Evolutionary conservation across 2,888 invertebrate species (phyloP).

Genomic region (Philopedon plagiatum): DNA sequence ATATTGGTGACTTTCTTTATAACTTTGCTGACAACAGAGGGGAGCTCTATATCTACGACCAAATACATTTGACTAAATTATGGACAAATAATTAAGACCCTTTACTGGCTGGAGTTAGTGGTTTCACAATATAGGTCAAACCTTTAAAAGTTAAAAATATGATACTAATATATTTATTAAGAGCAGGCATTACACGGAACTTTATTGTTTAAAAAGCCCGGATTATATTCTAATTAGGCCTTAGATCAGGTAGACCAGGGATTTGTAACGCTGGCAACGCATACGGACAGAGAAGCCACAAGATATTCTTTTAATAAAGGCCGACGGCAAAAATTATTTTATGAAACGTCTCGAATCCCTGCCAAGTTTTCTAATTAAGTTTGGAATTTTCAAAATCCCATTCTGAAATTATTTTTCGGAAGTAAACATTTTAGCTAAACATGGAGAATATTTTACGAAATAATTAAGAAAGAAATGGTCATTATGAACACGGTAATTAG

Average conservation of each 20-base stretch:
- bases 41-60: too few relatives aligned
- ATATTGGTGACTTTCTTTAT: too few relatives aligned
- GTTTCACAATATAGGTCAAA: too few relatives aligned
- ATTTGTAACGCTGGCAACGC: conserved; percentile 2
- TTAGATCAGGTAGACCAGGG: conserved; percentile 17
- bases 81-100: too few relatives aligned
- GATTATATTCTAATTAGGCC: conserved; percentile 1
- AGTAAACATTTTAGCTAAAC: neutral
- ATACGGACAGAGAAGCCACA: neutral
- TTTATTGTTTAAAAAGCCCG: neutral
- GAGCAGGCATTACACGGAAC: neutral
- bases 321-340: conserved; percentile 3
- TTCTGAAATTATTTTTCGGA: neutral
- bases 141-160: too few relatives aligned
- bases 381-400: neutral
- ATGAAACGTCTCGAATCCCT: neutral
- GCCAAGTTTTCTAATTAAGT: neutral
- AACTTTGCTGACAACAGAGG: too few relatives aligned
- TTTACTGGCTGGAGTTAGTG: too few relatives aligned
- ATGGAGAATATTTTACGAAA: too few relatives aligned
- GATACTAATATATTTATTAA: too few relatives aligned
- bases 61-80: too few relatives aligned
- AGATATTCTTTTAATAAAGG: conserved; percentile 14
- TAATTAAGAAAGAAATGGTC: too few relatives aligned
- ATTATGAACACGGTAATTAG: too few relatives aligned